Conservation (phyloP, 2,113 vertebrate species). For the Microtus pennsylvanicus region DNA sequence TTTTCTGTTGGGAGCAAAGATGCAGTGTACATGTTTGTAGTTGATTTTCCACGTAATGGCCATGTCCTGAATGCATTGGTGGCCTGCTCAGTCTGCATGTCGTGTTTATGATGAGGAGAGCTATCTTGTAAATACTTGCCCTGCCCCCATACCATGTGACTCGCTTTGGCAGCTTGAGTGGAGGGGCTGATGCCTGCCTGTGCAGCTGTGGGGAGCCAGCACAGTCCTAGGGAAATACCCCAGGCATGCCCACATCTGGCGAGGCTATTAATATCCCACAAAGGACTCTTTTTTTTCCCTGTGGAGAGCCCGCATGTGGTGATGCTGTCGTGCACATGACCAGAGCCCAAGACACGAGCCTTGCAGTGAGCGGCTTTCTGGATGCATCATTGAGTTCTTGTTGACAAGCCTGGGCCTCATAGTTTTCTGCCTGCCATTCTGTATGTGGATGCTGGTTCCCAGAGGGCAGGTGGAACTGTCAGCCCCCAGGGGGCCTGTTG, state of each 20-base stretch:
- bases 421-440: not conserved
- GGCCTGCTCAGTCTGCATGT: rapidly evolving
- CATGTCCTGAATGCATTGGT: rapidly evolving
- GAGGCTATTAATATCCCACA: slow-evolving; percentile 62
- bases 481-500: too few relatives aligned
- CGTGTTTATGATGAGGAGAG: not conserved
- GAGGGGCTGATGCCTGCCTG: not conserved
- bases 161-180: not conserved
- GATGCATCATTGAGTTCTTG: rapidly evolving
- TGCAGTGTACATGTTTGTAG: too few relatives aligned
- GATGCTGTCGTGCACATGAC: not conserved
- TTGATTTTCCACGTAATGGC: too few relatives aligned
- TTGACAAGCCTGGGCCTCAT: not conserved
- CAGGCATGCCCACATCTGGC: slow-evolving; percentile 58
- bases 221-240: not conserved
- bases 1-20: not conserved
- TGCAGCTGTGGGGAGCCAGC: not conserved
- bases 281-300: slow-evolving; percentile 31
- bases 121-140: too few relatives aligned
- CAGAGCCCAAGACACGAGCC: not conserved
- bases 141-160: rapidly evolving
- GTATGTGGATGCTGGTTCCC: not conserved
- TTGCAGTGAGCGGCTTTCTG: not conserved
- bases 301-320: not conserved
- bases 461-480: not conserved